Evolutionary conservation across 35 echinoderm and acorn worm genomes (phyloP).

Genomic region (Anneissia japonica): DNA sequence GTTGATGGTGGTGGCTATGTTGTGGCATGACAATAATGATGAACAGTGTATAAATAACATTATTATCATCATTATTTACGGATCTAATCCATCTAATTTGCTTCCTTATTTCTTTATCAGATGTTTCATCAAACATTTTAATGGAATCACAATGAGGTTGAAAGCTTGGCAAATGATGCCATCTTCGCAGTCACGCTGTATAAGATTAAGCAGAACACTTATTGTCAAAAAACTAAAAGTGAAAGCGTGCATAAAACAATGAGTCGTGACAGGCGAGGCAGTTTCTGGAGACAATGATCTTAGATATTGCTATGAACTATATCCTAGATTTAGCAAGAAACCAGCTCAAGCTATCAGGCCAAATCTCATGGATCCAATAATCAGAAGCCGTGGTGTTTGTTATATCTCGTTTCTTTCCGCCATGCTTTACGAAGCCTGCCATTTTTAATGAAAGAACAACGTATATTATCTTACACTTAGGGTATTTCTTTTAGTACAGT

Average conservation of each 20-base stretch:
- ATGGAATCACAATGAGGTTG: neutral
- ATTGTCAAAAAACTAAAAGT: neutral
- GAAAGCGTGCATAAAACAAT: neutral
- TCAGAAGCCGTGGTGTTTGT: too few species aligned
- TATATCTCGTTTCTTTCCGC: too few species aligned
- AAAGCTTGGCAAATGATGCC: neutral
- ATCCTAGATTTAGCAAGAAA: neutral
- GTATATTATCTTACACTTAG: too few species aligned
- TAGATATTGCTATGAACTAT: neutral
- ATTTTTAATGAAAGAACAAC: too few species aligned
- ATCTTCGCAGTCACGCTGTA: neutral
- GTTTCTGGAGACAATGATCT: neutral
- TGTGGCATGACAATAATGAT: too few species aligned
- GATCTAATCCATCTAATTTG: too few species aligned
- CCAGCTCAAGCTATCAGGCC: neutral
- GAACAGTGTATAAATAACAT: too few species aligned
- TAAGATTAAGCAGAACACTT: neutral
- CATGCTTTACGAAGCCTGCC: too few species aligned
- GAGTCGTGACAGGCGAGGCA: neutral
- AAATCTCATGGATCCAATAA: neutral
- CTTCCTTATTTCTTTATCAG: neutral
- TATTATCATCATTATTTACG: too few species aligned
- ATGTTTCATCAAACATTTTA: neutral
- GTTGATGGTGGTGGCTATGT: too few species aligned
- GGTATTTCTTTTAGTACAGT: too few species aligned